phyloP scores from a whole-genome alignment of 2,113 vertebrate species.

The Melospiza georgiana region DNA sequence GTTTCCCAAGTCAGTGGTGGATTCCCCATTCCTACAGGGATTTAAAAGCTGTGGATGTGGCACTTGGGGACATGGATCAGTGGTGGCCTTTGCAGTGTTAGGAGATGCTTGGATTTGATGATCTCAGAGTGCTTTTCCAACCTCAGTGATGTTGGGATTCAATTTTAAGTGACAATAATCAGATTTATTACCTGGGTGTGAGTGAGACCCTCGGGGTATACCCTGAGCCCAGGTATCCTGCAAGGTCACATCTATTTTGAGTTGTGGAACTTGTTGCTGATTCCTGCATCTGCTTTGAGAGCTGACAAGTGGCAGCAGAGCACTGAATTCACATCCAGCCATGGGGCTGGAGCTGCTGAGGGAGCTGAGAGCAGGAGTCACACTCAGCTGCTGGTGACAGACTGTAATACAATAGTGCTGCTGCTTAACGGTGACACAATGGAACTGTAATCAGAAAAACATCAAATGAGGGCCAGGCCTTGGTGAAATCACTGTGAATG shows the following conservation, averaged over 20 bases:
- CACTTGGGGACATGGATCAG: rapidly evolving
- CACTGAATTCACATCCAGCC: background rate
- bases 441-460: slow-evolving; percentile 5
- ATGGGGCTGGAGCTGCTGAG: background rate
- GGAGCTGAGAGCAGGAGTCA: background rate
- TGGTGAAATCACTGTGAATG: background rate
- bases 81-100: background rate
- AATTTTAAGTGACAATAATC: background rate
- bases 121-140: background rate
- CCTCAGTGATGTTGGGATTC: background rate
- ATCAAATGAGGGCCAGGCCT: background rate
- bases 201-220: background rate
- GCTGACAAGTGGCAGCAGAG: background rate
- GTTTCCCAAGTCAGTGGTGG: background rate
- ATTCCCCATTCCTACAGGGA: background rate
- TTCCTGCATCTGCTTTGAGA: background rate
- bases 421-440: background rate
- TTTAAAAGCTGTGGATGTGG: background rate
- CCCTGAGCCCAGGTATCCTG: background rate
- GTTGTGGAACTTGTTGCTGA: background rate
- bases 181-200: background rate
- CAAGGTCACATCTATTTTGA: background rate
- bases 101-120: rapidly evolving
- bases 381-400: background rate
- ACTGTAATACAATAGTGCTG: background rate